Evolutionary conservation across 2,888 invertebrate species (phyloP), one percentile per base, ranked within the genome.

Genomic region (Dorcus parallelipipedus): DNA sequence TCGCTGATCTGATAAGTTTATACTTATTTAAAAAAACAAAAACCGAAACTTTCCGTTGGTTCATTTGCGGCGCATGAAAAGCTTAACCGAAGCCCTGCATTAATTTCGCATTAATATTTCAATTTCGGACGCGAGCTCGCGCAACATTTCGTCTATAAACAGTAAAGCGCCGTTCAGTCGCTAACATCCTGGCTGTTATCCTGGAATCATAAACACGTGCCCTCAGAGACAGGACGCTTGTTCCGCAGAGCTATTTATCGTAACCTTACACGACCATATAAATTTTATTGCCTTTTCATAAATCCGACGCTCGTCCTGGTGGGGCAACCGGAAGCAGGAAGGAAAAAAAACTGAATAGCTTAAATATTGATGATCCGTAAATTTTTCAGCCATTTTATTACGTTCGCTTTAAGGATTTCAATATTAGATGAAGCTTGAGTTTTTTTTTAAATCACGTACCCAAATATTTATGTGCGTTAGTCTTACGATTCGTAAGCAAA

Each of bases 261-360:
- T 62, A 64, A 64, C 63, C 63, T 66, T 63, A 66, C 60, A 62
- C 63, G 66, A 61, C 62, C 66, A 62, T 66, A 66, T 66, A 66
- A 66, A 66, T 64, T 66, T 66, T 66, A 66, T 59, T 64, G 54
- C 64, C 62, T 54, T 61, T 63, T 63, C 64, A 63, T 63, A 65
- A 63, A 65, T 61, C 60, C 57, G 48, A 17, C 56, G 55, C 60
- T 58, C 42, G 58, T 62, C 61, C 49, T 26, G 58, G 56, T 26
- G 58, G 56, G 62, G 62, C 60, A 52, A 54, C 52, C 50, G 49
- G 51, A 56, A 51, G 47, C 51, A 52, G 51, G 38, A 40, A 40
- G 53, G 38, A 52, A 50, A 58, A 45, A 42, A 42, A 42, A 20
- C 45, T 20, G 14, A 42, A 42, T 10, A 10, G 42, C 42, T 45